Percentiles rank a stretch among this genome's conserved stretches.
phyloP scores from a whole-genome alignment of 1,140 invertebrate species.

The Dendroctonus ponderosae region DNA sequence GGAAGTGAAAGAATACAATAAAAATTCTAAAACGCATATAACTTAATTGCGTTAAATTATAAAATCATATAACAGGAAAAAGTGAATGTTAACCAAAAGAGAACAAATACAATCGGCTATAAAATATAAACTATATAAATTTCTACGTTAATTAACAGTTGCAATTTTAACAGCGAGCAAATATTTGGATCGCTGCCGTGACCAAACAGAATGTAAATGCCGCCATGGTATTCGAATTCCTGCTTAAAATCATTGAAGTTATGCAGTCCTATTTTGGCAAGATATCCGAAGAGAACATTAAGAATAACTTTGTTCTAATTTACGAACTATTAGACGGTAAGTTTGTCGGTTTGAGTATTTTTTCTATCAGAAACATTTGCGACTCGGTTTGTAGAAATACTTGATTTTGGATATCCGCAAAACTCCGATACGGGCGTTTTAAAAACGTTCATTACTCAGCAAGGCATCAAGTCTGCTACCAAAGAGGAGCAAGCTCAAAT shows the following conservation, averaged over 20 bases:
- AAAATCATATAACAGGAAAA: too few relatives aligned
- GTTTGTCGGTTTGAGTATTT: constrained; percentile 10
- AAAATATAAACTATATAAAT: too few relatives aligned
- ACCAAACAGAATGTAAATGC: constrained; percentile 99
- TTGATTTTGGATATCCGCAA: constrained; percentile 99
- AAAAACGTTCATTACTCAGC: constrained; percentile 99
- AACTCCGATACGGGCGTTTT: constrained; percentile 99
- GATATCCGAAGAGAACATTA: constrained; percentile 99
- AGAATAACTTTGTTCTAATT: constrained; percentile 99
- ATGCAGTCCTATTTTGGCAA: constrained; percentile 99
- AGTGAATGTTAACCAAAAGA: too few relatives aligned
- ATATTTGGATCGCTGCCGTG: constrained; percentile 98
- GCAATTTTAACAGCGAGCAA: constrained; percentile 68
- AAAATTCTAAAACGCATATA: too few relatives aligned
- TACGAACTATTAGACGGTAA: constrained; percentile 97
- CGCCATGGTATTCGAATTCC: constrained; percentile 99
- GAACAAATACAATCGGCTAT: too few relatives aligned
- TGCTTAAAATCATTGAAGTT: constrained; percentile 98
- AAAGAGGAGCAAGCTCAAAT: constrained; percentile 99
- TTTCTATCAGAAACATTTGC: background rate
- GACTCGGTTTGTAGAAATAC: constrained; percentile 75
- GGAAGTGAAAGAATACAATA: too few relatives aligned
- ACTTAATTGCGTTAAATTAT: too few relatives aligned
- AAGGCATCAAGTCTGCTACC: constrained; percentile 97
- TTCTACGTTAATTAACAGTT: too few relatives aligned